These are phyloP conservation scores for Lipotes vexillifer DNA, from an alignment of 2,113 vertebrate genomes.

Conservation along the genomic window DNA sequence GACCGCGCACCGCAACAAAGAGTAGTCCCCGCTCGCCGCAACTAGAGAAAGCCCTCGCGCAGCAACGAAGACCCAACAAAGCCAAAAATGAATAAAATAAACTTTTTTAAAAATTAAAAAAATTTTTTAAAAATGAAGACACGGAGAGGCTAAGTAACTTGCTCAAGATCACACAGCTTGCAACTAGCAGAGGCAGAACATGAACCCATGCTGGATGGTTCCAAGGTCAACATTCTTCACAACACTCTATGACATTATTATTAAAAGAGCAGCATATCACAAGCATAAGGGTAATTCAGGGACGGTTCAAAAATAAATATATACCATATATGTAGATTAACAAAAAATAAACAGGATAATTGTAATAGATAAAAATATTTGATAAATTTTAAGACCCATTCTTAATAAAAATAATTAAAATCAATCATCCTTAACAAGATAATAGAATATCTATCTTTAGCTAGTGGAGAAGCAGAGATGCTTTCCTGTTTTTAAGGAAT, in stretches of 20 bases:
- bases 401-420: not conserved
- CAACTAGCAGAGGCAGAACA: not conserved
- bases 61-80: no score
- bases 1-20: no score
- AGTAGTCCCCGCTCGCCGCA: no score
- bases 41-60: no score
- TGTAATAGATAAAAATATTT: not conserved
- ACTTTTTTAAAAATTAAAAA: no score
- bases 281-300: not conserved
- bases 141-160: not conserved
- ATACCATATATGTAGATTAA: not conserved
- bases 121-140: not conserved
- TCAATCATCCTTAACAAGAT: not conserved
- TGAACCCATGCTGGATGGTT: not conserved
- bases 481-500: not conserved
- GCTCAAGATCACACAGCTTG: not conserved
- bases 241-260: not conserved
- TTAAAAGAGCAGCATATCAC: not conserved
- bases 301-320: not conserved
- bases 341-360: not conserved
- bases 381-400: not conserved
- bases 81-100: no score
- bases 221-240: not conserved
- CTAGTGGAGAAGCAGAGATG: not conserved
- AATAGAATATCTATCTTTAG: not conserved